Evolutionary conservation across 2,113 vertebrate species (phyloP), one percentile per base, ranked within the genome.

Genomic region (Prolemur simus): DNA sequence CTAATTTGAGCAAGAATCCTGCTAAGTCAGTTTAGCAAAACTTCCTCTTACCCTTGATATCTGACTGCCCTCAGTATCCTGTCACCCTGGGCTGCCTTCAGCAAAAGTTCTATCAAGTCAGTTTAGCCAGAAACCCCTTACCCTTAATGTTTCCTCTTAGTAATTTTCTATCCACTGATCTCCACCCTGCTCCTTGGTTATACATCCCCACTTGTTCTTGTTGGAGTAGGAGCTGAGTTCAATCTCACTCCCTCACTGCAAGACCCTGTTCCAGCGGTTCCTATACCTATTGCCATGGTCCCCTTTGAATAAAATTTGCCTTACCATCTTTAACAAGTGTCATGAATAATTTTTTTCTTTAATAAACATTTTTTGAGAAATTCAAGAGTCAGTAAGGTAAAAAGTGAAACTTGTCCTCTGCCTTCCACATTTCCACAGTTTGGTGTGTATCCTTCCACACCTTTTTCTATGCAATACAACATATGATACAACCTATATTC

Each of bases 361-460:
- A 82, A n/a, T 37, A 77, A 69, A 91, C 20, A 60, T 73, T 83
- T 82, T 88, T 37, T 29, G 49, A 89, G 71, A 60, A 82, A 68
- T 6, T 45, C 34, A 20, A 39, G 89, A 74, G n/a, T 87, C 52
- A 52, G 14, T 27, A 66, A 77, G 4, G 14, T 25, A 47, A 88
- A 74, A 90, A 88, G 47, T 34, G 15, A 71, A 91, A 87, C 11
- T 69, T 87, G 8, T 60, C 34, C 64, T 29, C 58, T 84, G 15
- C 18, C n/a, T 80, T 95, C 29, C 29, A n/a, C 9, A 23, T 34
- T 74, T 6, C 42, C 80, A 66, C 45, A 56, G 39, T 77, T 78
- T 60, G 66, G 6, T 52, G 3, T 58, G 34, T 42, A 49, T 49
- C 27, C 20, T 88, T 69, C n/a, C 21, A n/a, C 37, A 34, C n/a